Conservation (phyloP, 2,797 vertebrate genomes). For the Luscinia luscinia region DNA sequence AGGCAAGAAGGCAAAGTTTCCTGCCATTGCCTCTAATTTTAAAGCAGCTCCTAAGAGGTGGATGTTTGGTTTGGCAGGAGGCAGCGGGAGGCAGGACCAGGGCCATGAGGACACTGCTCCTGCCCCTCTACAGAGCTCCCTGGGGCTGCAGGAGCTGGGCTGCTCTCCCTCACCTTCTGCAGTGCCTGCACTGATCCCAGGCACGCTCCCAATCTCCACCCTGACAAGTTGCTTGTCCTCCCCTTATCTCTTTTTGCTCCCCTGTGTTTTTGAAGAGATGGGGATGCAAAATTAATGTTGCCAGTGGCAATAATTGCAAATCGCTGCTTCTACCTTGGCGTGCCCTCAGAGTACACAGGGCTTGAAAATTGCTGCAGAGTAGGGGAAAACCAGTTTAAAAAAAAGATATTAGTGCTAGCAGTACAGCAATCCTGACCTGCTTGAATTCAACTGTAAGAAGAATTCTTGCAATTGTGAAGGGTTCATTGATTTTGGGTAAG, state of each 20-base stretch:
- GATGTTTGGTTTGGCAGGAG: background rate
- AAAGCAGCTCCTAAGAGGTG: background rate
- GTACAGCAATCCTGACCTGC: background rate
- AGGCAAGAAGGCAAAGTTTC: background rate
- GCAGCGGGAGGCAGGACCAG: background rate
- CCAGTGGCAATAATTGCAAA: conserved; percentile 10
- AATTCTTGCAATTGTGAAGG: background rate
- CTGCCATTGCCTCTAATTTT: background rate
- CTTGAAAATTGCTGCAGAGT: background rate
- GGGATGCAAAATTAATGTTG: conserved; percentile 52
- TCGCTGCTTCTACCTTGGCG: conserved; percentile 25
- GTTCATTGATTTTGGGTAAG: background rate
- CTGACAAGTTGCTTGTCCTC: background rate
- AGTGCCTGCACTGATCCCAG: background rate
- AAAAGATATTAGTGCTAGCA: background rate
- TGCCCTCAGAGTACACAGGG: conserved; percentile 33
- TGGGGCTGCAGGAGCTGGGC: background rate
- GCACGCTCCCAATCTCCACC: background rate
- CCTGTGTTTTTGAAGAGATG: conserved; percentile 15
- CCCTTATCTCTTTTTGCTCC: background rate
- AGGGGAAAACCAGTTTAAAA: background rate
- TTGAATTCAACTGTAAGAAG: accelerated
- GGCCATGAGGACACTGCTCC: background rate
- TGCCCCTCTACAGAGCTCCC: accelerated
- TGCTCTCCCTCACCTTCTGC: background rate